Conservation (phyloP, 92 coral and sea anemone genomes). For the Meandrina meandrites region DNA sequence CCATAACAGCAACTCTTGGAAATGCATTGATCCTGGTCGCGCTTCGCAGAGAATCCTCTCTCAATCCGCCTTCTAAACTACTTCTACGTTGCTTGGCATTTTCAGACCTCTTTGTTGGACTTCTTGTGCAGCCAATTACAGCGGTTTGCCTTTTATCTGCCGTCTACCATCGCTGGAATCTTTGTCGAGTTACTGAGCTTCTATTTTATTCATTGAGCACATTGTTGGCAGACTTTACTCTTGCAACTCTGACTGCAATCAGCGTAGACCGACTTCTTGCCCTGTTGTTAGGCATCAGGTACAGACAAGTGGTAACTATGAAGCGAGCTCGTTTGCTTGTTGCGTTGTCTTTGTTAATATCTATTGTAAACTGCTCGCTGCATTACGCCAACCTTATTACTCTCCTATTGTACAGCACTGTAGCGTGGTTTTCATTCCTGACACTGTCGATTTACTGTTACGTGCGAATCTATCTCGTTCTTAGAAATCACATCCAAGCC, state of each 20-base stretch:
- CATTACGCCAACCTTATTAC: neutral
- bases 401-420: neutral
- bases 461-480: neutral
- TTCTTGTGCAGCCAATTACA: conserved; percentile 21
- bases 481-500: neutral
- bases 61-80: conserved; percentile 32
- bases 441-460: neutral
- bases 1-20: conserved; percentile 3
- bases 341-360: neutral
- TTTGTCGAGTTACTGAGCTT: no score
- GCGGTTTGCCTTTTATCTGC: neutral
- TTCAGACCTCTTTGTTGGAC: conserved; percentile 43
- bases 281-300: neutral
- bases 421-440: neutral
- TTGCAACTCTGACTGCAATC: neutral
- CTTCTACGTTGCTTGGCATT: conserved; percentile 36
- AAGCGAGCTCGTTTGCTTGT: neutral
- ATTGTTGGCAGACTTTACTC: neutral
- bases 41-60: neutral
- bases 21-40: neutral
- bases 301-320: conserved; percentile 6
- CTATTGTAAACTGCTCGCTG: neutral
- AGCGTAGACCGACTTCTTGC: conserved; percentile 22
- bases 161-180: neutral
- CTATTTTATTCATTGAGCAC: neutral